Base-by-base conservation (phyloP, 2,113 vertebrate genomes). In the Cavia porcellus region DNA sequence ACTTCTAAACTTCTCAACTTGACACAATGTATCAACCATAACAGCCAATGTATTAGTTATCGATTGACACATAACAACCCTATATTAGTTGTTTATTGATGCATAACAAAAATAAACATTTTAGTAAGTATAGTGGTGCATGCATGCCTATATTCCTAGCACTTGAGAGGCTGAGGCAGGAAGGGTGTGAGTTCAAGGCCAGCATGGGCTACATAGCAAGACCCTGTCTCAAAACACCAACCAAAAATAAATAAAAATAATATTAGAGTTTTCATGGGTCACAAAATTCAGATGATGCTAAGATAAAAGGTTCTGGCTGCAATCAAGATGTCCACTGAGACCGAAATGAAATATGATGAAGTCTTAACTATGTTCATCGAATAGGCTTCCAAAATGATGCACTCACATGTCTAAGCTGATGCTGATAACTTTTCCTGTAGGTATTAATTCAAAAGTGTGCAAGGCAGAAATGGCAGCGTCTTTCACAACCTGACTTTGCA, bases 251-350 rank as follows among this genome's bases (percentile, higher is more conserved):
- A 77, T 7, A 42, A 45, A 77, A 77, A 80, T 30, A 70, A 57
- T 87, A 32, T 83, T 47, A 72, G 5, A 24, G 11, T 85, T 55
- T 84, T 64, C 79, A 57, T 45, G 80, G 7, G 47, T 64, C 79
- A 84, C 42, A 77, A 57, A 90, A 57, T 77, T 90, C 70, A 90
- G 47, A 94, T 64, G 55, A n/a, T 45, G 10, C 32, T 90, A 57
- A 57, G 5, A n/a, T 30, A 30, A 14, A 7, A 25, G 25, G n/a
- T 64, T 57, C 87, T 85, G 80, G n/a, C 55, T 66, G 28, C 42
- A n/a, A 8, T 81, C 24, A 52, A 75, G 42, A 57, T n/a, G 25
- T 42, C 9, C 19, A 79, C 66, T 32, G 47, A 84, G 13, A 20
- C 25, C 47, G 57, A 42, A 45, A 22, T 89, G 5, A 45, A 38